Base-by-base conservation (phyloP, 2,888 invertebrate species). In the Drosophila seclusa region DNA sequence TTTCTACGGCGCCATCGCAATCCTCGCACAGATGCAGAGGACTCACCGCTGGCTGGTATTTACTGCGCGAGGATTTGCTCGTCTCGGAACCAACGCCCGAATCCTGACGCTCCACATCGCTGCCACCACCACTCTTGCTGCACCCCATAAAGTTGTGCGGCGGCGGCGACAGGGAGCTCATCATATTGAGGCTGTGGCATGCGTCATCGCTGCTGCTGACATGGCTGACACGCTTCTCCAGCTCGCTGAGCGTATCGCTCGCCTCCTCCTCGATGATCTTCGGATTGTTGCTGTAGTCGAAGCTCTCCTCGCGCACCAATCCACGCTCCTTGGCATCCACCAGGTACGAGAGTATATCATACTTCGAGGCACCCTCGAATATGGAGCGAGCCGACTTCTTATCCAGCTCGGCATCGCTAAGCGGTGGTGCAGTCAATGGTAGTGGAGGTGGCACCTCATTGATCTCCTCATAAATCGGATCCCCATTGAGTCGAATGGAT, bases 1-100 rank as follows among this genome's bases (percentile, higher is more conserved):
- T 95, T 91, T 97, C 97, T 8, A 97, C 95, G 7, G 96, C 94
- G 67, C 96, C 95, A 89, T 98, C 97, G 92, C 98, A 98, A 91
- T 98, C 98, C 93, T 97, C 97, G 92, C 98, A 98, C 36, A 95
- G 92, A 89, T 94, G 96, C 93, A 95, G 96, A 92, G 93, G 95
- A 92, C 93, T 95, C 91, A 87, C 82, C 2, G 89, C 54, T 2
- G 85, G 82, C 36, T 96, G 95, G 82, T 96, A 95, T 92, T 96
- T 94, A 92, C 96, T 97, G 85, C 97, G 95, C 65, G 97, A 97
- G 66, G 97, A 96, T 92, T 97, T 97, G 92, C 97, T 97, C 10
- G 98, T 98, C 93, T 98, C 98, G 5, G 97, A 97, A 57, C 98
- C 98, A 2, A 98, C 98, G 3, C 98, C 98, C 24, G 98, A 98